A percentile compares a stretch with the other conserved stretches of the same genome.
These are phyloP conservation scores for Carabus problematicus DNA, from an alignment of 2,888 invertebrate genomes.

Conservation along the genomic window DNA sequence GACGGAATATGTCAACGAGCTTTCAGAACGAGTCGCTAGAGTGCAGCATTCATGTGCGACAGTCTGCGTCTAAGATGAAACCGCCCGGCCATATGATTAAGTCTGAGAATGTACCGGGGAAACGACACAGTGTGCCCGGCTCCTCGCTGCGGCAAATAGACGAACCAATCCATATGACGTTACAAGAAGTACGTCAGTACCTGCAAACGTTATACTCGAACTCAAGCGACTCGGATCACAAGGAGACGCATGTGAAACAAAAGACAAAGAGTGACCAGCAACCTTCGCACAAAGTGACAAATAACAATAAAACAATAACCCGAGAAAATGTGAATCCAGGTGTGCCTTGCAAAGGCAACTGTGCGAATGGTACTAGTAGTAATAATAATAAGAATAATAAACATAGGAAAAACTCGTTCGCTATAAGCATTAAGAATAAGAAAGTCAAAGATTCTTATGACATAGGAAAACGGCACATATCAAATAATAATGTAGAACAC, in stretches of 20 bases:
- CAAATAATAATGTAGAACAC: slow-evolving; percentile 51
- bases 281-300: slow-evolving; percentile 50
- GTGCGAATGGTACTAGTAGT: slow-evolving; percentile 55
- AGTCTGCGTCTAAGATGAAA: slow-evolving; percentile 28
- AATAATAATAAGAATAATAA: slow-evolving; percentile 60
- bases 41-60: slow-evolving; percentile 20
- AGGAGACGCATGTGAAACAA: slow-evolving; percentile 57
- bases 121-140: slow-evolving; percentile 72
- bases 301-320: slow-evolving; percentile 51
- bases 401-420: slow-evolving; percentile 65
- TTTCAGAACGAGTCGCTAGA: slow-evolving; percentile 52
- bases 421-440: slow-evolving; percentile 69
- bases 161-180: slow-evolving; percentile 83
- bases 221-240: slow-evolving; percentile 70
- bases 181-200: slow-evolving; percentile 84
- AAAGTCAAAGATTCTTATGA: slow-evolving; percentile 62
- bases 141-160: slow-evolving; percentile 34
- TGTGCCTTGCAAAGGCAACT: slow-evolving; percentile 28
- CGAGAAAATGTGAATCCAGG: slow-evolving; percentile 43
- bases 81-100: slow-evolving; percentile 15
- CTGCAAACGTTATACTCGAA: slow-evolving; percentile 82
- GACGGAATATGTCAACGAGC: slow-evolving; percentile 61
- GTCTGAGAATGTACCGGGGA: slow-evolving; percentile 55
- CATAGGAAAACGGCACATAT: slow-evolving; percentile 62
- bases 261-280: slow-evolving; percentile 47